Percentiles rank a stretch among this genome's conserved stretches.
phyloP scores from a whole-genome alignment of 2,888 invertebrate genomes.

The Caenorhabditis uteleia region DNA sequence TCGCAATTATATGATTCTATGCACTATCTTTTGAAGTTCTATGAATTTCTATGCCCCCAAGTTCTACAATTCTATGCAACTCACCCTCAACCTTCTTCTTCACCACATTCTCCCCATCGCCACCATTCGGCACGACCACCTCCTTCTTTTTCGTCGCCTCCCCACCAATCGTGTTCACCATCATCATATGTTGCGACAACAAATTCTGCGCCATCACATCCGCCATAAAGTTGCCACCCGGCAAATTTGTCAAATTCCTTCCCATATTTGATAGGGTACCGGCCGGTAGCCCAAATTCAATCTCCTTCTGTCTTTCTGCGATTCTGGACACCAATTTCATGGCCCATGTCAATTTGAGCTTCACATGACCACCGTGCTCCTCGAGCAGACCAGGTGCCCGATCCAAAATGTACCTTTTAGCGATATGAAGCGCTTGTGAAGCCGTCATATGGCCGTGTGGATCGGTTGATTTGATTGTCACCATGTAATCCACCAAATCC shows the following conservation, averaged over 20 bases:
- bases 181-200: constrained; percentile 47
- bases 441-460: constrained; percentile 61
- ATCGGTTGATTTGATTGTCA: constrained; percentile 53
- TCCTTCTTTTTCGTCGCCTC: constrained; percentile 12
- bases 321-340: constrained; percentile 66
- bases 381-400: constrained; percentile 69
- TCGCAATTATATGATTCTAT: too few species aligned
- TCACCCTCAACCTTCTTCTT: constrained; percentile 1
- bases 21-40: too few species aligned
- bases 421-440: constrained; percentile 70
- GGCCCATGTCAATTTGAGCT: constrained; percentile 71
- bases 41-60: too few species aligned
- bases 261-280: constrained; percentile 55
- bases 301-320: constrained; percentile 56
- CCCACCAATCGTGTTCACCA: constrained; percentile 10
- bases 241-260: constrained; percentile 40
- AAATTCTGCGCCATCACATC: constrained; percentile 56
- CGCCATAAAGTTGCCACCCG: constrained; percentile 51
- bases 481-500: constrained; percentile 67
- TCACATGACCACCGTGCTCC: constrained; percentile 71
- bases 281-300: constrained; percentile 53
- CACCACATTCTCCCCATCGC: not conserved
- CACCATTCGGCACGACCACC: not conserved
- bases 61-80: constrained; percentile 30
- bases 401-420: constrained; percentile 70